Percentiles rank a stretch among this genome's conserved stretches.
Conservation (phyloP, 2,888 invertebrate genomes). For the Drosophila ezoana region DNA sequence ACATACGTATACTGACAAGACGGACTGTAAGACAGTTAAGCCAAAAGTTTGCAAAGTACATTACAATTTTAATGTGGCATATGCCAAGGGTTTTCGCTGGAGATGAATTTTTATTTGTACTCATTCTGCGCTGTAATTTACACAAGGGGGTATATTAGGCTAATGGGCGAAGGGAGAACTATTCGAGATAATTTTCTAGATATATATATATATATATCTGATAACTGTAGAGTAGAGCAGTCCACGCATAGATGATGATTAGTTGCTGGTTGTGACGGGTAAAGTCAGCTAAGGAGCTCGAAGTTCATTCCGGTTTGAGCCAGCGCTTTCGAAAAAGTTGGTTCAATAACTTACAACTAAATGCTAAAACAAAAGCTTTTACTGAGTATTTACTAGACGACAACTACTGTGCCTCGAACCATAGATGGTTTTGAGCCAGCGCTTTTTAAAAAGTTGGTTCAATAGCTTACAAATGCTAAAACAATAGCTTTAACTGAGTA, state of each 20-base stretch:
- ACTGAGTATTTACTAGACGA: too few species aligned
- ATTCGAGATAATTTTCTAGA: neutral
- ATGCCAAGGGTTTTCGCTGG: slow-evolving; percentile 38
- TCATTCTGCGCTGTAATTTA: neutral
- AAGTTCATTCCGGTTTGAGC: too few species aligned
- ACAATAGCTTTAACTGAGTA: neutral
- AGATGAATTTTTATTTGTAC: slow-evolving; percentile 46
- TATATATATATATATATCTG: neutral
- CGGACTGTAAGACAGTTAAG: slow-evolving; percentile 33
- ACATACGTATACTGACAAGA: slow-evolving; percentile 38
- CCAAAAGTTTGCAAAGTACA: slow-evolving; percentile 54
- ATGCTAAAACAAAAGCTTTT: too few species aligned
- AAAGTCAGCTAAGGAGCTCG: too few species aligned
- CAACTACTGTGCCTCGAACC: too few species aligned
- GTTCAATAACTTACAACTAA: too few species aligned
- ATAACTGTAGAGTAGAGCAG: too few species aligned
- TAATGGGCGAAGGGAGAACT: neutral
- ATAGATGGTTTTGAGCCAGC: too few species aligned
- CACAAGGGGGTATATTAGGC: slow-evolving; percentile 1
- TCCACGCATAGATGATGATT: neutral
- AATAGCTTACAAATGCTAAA: too few species aligned
- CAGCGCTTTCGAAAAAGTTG: too few species aligned
- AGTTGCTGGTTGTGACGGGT: too few species aligned
- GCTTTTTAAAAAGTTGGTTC: too few species aligned
- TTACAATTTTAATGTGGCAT: slow-evolving; percentile 40